Evolutionary conservation across 1,140 invertebrate species (phyloP), one percentile per base, ranked within the genome.

Genomic region (Nephotettix cincticeps): DNA sequence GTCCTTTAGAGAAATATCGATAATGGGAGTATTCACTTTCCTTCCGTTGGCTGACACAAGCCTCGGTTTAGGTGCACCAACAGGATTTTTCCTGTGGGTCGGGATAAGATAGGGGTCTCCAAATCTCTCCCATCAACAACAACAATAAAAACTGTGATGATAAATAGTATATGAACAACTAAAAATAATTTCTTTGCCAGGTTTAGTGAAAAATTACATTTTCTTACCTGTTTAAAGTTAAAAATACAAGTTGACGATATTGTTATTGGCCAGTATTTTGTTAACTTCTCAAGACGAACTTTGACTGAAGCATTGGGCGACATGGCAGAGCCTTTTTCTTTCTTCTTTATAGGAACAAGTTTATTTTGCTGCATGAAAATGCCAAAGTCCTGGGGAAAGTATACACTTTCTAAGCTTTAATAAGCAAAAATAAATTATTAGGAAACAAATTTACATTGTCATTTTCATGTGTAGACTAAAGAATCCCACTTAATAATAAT

Each of bases 241-340:
- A 94, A 98, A 75, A 98, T 89, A 13, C 96, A 87, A 0, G 95
- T 97, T 2, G 93, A 91, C 17, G 92, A 92, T 58, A 96, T 94
- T 4, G 93, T 96, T 61, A 98, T 86, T 0, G 97, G 96, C 93
- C 95, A 99, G 81, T 95, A 96, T 61, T 91, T 89, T 0, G 95
- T 96, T 71, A 92, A 86, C 29, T 93, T 83, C 56, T 91, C 88
- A 0, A 98, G 76, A 58, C 89, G 84, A 1, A 86, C 82, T 72
- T 90, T 86, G 68, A 93, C 89, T 79, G 86, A 86, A 19, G 84
- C 82, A 43, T 88, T 77, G 17, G 83, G 81, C 67, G 80, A 83
- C 36, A 64, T 74, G 74, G 27, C 32, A 40, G 45, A 11, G 21
- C 65, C 68, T 19, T 70, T 75, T 56, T 71, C 68, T 36, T 72